A percentile compares a stretch with the other conserved stretches of the same genome.
Evolutionary conservation across 2,797 vertebrate species (phyloP).

Genomic region (Setipinna tenuifilis): DNA sequence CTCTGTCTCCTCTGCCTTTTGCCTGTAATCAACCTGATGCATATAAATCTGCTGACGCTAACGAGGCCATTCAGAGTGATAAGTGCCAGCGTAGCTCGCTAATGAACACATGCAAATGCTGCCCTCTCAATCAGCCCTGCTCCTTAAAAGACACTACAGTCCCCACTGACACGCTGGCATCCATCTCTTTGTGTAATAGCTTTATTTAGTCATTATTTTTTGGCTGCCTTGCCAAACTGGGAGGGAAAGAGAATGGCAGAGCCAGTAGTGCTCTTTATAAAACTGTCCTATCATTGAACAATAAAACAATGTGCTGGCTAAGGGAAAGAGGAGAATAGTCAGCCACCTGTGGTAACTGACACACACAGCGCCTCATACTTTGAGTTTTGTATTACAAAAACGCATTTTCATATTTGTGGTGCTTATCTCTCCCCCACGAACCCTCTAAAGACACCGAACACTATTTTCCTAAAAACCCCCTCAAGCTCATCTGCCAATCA

Average conservation of each 20-base stretch:
- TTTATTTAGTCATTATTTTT: slow-evolving; percentile 20
- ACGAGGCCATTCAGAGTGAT: slow-evolving; percentile 29
- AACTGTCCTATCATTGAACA: not conserved
- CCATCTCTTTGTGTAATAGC: slow-evolving; percentile 8
- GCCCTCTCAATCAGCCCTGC: slow-evolving; percentile 1
- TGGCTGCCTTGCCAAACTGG: not conserved
- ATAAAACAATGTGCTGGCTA: slow-evolving; percentile 3
- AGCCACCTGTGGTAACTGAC: not conserved
- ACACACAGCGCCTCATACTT: not conserved
- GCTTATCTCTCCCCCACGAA: not conserved
- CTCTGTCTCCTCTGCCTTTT: slow-evolving; percentile 21
- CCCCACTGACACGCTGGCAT: slow-evolving; percentile 4
- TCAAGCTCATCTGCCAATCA: not conserved
- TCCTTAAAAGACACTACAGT: slow-evolving; percentile 16
- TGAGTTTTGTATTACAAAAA: not conserved
- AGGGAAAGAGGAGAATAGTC: not conserved
- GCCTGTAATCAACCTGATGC: slow-evolving; percentile 33
- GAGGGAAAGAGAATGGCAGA: not conserved
- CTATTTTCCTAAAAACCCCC: not conserved
- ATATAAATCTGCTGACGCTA: slow-evolving; percentile 24
- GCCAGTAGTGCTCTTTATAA: not conserved
- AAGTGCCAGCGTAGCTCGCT: slow-evolving; percentile 16
- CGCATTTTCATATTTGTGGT: not conserved
- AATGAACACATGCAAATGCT: slow-evolving; percentile 27
- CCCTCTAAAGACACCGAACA: not conserved